These are phyloP conservation scores for Neotoma lepida DNA, from an alignment of 2,113 vertebrate genomes.

Conservation along the genomic window DNA sequence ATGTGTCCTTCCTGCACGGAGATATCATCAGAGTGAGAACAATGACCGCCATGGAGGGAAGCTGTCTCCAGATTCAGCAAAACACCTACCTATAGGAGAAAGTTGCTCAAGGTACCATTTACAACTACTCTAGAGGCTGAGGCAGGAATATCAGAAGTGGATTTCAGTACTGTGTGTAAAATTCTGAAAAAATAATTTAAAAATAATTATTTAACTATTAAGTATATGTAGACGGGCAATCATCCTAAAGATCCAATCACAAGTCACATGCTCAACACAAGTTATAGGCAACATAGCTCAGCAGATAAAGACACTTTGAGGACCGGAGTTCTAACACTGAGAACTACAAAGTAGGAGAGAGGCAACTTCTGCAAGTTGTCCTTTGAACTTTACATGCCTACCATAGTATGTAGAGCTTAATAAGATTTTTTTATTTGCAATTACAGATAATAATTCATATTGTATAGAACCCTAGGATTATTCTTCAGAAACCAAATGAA, in stretches of 20 bases:
- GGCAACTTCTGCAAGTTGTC: no score
- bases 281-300: neutral
- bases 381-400: neutral
- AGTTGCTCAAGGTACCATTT: neutral
- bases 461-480: neutral
- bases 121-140: neutral
- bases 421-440: neutral
- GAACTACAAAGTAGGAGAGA: neutral
- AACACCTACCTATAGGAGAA: neutral
- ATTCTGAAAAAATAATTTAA: neutral
- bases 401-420: neutral
- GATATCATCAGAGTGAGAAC: neutral
- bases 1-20: neutral
- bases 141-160: neutral
- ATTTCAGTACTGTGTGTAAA: neutral
- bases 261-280: neutral
- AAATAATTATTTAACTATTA: neutral
- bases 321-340: neutral
- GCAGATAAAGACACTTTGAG: neutral
- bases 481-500: neutral
- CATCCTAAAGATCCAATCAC: neutral
- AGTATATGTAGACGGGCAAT: neutral
- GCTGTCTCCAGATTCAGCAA: neutral
- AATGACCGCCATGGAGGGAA: neutral
- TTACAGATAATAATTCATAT: neutral